phyloP scores from a whole-genome alignment of 2,888 invertebrate genomes.

The Drosophila algonquin region DNA sequence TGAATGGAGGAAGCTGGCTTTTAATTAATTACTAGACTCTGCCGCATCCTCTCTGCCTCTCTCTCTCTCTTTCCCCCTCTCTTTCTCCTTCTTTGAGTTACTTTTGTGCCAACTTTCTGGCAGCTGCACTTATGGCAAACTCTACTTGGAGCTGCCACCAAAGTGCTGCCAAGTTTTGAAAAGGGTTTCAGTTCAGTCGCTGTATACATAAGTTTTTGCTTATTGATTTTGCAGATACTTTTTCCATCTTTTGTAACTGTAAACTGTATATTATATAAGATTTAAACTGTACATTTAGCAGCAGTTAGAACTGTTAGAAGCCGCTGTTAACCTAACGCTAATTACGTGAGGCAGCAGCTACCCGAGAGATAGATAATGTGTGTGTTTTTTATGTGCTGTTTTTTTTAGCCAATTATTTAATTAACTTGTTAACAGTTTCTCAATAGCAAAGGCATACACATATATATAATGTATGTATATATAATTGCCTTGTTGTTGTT shows the following conservation, averaged over 20 bases:
- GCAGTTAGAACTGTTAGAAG: slow-evolving; percentile 53
- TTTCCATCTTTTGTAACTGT: slow-evolving; percentile 30
- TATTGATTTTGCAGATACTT: background rate
- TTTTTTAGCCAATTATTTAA: slow-evolving; percentile 59
- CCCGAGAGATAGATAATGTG: slow-evolving; percentile 20
- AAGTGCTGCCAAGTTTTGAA: slow-evolving; percentile 21
- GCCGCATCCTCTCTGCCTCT: background rate
- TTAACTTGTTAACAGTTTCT: slow-evolving; percentile 78
- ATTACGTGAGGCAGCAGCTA: slow-evolving; percentile 26
- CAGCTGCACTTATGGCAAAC: slow-evolving; percentile 55
- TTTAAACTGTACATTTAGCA: slow-evolving; percentile 65
- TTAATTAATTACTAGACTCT: slow-evolving; percentile 65
- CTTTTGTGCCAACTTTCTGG: slow-evolving; percentile 52
- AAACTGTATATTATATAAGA: slow-evolving; percentile 40
- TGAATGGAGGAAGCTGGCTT: slow-evolving; percentile 39
- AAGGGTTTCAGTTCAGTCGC: background rate
- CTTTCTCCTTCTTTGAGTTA: background rate
- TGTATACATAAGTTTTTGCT: background rate
- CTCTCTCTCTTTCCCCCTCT: background rate
- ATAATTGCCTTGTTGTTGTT: slow-evolving; percentile 68
- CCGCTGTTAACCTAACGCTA: slow-evolving; percentile 3
- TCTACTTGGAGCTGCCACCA: slow-evolving; percentile 22
- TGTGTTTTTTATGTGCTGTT: slow-evolving; percentile 25
- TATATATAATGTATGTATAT: slow-evolving; percentile 13
- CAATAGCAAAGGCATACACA: slow-evolving; percentile 52